Percentiles rank a stretch among this genome's conserved stretches.
phyloP scores from a whole-genome alignment of 1,140 invertebrate species.

The Wiebesia pumilae region DNA sequence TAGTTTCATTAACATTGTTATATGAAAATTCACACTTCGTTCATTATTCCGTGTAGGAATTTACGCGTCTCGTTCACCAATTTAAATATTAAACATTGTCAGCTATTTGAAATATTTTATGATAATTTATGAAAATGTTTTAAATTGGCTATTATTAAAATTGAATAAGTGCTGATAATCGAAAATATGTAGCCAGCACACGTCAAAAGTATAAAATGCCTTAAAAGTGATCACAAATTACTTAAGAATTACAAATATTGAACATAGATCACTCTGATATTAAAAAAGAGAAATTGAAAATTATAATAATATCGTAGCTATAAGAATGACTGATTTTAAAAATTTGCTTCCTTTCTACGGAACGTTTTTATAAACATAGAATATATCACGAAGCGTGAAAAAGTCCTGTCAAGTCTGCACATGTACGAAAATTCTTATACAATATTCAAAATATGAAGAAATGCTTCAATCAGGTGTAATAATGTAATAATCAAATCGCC shows the following conservation, averaged over 20 bases:
- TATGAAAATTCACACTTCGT: background rate
- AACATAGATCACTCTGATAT: too few species aligned
- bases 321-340: background rate
- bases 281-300: background rate
- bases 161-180: background rate
- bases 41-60: background rate
- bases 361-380: background rate
- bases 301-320: background rate
- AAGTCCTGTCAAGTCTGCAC: background rate
- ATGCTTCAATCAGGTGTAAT: background rate
- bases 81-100: background rate
- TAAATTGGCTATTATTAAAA: background rate
- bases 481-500: too few species aligned
- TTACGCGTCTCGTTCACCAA: background rate
- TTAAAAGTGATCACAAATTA: background rate
- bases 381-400: background rate
- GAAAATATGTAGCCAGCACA: background rate
- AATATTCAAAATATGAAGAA: background rate
- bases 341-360: background rate
- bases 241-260: background rate
- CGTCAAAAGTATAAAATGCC: background rate
- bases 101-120: background rate
- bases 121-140: constrained; percentile 5
- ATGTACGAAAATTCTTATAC: background rate
- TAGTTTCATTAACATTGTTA: background rate